Percentiles rank a stretch among this genome's conserved stretches.
These are phyloP conservation scores for Peromyscus aztecus DNA, from an alignment of 2,797 vertebrate genomes.

Conservation along the genomic window DNA sequence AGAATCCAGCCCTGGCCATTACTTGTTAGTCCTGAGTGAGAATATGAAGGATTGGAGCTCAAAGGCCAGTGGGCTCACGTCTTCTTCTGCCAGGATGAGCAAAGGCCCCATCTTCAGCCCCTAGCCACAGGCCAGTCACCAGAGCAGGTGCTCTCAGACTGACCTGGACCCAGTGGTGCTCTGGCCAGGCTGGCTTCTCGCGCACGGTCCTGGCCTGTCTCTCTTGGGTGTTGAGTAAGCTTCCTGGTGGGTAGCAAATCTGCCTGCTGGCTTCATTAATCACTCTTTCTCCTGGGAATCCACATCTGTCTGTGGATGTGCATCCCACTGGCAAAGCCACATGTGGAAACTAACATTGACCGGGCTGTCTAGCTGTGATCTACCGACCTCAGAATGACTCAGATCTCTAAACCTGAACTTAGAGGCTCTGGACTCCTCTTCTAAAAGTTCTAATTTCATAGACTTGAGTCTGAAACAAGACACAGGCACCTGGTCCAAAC, in stretches of 20 bases:
- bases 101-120: background rate
- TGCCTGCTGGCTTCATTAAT: background rate
- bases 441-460: background rate
- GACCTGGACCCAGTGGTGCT: background rate
- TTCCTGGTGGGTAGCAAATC: background rate
- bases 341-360: background rate
- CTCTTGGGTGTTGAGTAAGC: background rate
- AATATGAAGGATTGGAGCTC: background rate
- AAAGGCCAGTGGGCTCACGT: background rate
- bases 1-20: background rate
- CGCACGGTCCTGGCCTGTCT: background rate
- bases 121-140: background rate
- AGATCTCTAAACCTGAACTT: background rate
- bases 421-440: background rate
- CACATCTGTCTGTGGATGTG: background rate
- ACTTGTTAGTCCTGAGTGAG: background rate
- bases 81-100: background rate
- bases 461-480: background rate
- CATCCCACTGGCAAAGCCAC: background rate
- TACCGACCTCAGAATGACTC: background rate
- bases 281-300: background rate
- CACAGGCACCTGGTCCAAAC: slow-evolving; percentile 13
- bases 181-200: background rate
- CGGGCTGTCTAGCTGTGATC: background rate
- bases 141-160: background rate